A percentile compares a stretch with the other conserved stretches of the same genome.
phyloP scores from a whole-genome alignment of 2,113 vertebrate genomes.

The Grammomys surdaster region DNA sequence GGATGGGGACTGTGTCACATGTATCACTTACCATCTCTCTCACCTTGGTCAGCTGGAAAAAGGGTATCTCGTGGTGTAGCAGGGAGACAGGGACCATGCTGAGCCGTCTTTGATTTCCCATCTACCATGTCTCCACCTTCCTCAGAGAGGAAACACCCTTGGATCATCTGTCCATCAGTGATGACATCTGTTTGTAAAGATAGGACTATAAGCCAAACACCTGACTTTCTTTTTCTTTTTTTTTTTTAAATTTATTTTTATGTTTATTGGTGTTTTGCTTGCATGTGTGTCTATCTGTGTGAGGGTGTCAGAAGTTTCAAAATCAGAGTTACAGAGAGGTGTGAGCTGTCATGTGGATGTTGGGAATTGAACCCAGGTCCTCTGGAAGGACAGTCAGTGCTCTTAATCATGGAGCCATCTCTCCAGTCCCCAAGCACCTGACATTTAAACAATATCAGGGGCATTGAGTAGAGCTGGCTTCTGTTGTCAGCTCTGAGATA shows the following conservation, averaged over 20 bases:
- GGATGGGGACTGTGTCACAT: too few relatives aligned
- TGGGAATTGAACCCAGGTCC: too few relatives aligned
- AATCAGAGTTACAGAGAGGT: too few relatives aligned
- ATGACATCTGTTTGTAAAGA: slow-evolving; percentile 58
- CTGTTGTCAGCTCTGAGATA: neutral
- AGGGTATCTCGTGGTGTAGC: too few relatives aligned
- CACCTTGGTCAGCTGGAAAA: neutral
- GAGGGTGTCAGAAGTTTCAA: too few relatives aligned
- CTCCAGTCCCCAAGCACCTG: slow-evolving; percentile 12
- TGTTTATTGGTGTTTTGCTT: too few relatives aligned
- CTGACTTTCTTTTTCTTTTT: neutral
- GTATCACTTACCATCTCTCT: neutral
- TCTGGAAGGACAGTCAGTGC: too few relatives aligned
- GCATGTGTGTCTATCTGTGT: too few relatives aligned
- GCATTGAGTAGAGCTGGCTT: neutral
- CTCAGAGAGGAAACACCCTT: neutral
- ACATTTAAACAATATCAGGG: slow-evolving; percentile 54
- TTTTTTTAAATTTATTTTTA: too few relatives aligned
- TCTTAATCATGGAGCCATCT: too few relatives aligned
- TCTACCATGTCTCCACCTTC: neutral
- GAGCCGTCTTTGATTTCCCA: neutral
- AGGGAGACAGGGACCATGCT: neutral
- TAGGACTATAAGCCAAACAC: slow-evolving; percentile 25
- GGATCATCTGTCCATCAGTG: slow-evolving; percentile 17
- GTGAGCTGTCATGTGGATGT: too few relatives aligned